Percentiles rank a stretch among this genome's conserved stretches.
Evolutionary conservation across 2,888 invertebrate genomes (phyloP).

Genomic region (Callimorpha dominula): DNA sequence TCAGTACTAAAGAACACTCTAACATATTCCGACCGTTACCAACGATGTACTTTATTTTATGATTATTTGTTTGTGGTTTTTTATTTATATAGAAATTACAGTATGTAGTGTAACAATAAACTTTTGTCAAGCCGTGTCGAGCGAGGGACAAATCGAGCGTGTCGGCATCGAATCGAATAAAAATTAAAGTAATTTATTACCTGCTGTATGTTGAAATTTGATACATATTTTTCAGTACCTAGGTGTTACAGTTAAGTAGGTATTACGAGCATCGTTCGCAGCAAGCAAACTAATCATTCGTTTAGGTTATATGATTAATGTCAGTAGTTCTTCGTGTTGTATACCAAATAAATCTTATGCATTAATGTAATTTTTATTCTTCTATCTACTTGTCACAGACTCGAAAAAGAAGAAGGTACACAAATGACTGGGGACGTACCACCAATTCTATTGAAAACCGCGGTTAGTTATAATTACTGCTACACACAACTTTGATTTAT

Average conservation of each 20-base stretch:
- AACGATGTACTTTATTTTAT: not conserved
- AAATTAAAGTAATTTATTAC: constrained; percentile 12
- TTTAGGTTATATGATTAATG: not conserved
- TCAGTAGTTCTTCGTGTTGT: not conserved
- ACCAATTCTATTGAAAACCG: no score
- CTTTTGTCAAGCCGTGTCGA: not conserved
- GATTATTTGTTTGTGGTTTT: not conserved
- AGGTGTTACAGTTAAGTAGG: not conserved
- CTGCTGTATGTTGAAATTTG: not conserved
- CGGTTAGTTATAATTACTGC: no score
- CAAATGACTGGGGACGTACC: not conserved
- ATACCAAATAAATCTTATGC: not conserved
- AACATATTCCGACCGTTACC: not conserved
- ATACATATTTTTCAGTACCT: not conserved
- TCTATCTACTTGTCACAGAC: not conserved
- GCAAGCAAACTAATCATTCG: not conserved
- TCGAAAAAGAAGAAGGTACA: not conserved
- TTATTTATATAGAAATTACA: not conserved
- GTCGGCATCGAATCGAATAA: constrained; percentile 2
- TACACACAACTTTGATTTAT: no score
- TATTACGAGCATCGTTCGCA: not conserved
- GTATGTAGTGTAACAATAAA: not conserved
- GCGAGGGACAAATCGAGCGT: constrained; percentile 5
- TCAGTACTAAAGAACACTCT: not conserved
- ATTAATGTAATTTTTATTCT: not conserved